Percentiles rank a stretch among this genome's conserved stretches.
Evolutionary conservation across 2,888 invertebrate species (phyloP).

Genomic region (Dexiosoma caninum): DNA sequence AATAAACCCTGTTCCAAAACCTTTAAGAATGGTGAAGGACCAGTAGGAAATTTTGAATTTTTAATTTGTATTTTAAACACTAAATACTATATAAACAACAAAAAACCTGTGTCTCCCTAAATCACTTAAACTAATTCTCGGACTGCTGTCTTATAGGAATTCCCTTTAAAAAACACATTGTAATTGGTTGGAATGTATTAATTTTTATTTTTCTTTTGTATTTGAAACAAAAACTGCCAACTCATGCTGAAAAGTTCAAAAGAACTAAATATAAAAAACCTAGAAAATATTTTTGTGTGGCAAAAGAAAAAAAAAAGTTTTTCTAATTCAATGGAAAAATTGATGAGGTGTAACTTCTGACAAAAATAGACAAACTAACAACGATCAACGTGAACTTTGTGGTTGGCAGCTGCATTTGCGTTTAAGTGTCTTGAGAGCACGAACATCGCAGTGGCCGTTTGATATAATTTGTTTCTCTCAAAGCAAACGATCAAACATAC

Average conservation of each 20-base stretch:
- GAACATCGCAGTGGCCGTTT: background rate
- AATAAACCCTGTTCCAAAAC: no score
- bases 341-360: conserved; percentile 61
- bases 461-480: background rate
- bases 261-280: conserved; percentile 14
- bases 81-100: no score
- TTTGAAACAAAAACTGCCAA: conserved; percentile 37
- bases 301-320: conserved; percentile 22
- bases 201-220: no score
- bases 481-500: background rate
- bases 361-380: conserved; percentile 35
- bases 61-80: no score
- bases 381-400: conserved; percentile 48
- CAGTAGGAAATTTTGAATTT: no score
- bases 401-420: conserved; percentile 9
- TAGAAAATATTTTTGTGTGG: no score
- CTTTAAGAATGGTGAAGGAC: no score
- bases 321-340: conserved; percentile 57
- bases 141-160: background rate
- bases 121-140: no score
- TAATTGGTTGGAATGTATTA: background rate
- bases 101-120: no score
- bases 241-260: conserved; percentile 45
- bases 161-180: background rate
- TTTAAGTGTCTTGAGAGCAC: background rate